These are phyloP conservation scores for Pterobdella sp. DNA, from an alignment of 2,888 invertebrate genomes.

Conservation along the genomic window DNA sequence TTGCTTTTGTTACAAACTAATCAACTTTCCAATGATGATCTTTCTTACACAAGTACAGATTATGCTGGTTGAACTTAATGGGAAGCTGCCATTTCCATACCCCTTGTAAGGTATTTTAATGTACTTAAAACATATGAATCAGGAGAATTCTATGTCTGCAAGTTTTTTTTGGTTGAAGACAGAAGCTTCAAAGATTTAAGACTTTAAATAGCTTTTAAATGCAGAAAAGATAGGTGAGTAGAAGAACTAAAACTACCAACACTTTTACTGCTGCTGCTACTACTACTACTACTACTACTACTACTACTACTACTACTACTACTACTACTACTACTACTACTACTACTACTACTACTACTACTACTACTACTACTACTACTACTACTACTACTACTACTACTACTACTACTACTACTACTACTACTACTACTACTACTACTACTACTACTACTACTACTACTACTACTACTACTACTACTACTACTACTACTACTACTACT, in stretches of 20 bases:
- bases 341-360: slow-evolving; percentile 2
- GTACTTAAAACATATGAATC: too few species aligned
- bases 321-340: slow-evolving; percentile 3
- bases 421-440: slow-evolving; percentile 3
- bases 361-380: slow-evolving; percentile 3
- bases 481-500: slow-evolving; percentile 3
- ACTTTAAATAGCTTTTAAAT: too few species aligned
- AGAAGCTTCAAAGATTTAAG: too few species aligned
- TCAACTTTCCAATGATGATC: too few species aligned
- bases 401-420: background rate
- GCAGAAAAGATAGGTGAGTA: too few species aligned
- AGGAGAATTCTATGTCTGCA: too few species aligned
- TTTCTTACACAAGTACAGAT: too few species aligned
- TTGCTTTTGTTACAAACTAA: too few species aligned
- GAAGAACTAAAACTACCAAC: background rate
- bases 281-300: slow-evolving; percentile 2
- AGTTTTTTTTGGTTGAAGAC: too few species aligned
- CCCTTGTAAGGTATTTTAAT: too few species aligned
- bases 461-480: slow-evolving; percentile 2
- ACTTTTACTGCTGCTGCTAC: background rate
- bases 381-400: slow-evolving; percentile 3
- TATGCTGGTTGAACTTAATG: too few species aligned
- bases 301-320: slow-evolving; percentile 3
- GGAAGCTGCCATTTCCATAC: too few species aligned
- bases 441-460: slow-evolving; percentile 3